These are phyloP conservation scores for Tipula vernalis DNA, from an alignment of 2,888 invertebrate species.

Conservation along the genomic window DNA sequence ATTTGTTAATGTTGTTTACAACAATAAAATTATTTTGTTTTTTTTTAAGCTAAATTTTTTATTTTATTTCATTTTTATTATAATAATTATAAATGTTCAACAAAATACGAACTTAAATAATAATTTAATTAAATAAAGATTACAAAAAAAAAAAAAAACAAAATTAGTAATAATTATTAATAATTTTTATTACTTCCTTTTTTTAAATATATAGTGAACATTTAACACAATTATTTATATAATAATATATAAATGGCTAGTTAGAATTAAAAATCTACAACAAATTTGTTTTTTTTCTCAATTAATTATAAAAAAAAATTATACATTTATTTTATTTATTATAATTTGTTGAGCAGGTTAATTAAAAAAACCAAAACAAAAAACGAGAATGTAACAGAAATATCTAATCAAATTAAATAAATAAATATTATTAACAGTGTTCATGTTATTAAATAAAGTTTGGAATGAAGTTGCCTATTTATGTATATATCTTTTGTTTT, in stretches of 20 bases:
- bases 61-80: neutral
- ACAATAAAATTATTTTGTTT: neutral
- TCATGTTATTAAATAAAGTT: neutral
- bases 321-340: neutral
- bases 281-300: neutral
- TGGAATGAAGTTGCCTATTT: neutral
- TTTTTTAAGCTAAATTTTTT: neutral
- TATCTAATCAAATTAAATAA: neutral
- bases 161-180: neutral
- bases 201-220: neutral
- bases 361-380: neutral
- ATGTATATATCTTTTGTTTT: neutral
- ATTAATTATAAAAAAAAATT: neutral
- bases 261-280: neutral
- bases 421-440: neutral
- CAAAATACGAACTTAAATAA: neutral
- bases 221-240: neutral
- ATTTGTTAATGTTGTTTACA: neutral
- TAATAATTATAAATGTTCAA: neutral
- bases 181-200: neutral
- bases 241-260: neutral
- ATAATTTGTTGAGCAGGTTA: neutral
- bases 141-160: neutral
- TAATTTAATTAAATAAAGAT: neutral
- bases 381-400: neutral